These are phyloP conservation scores for Rhynchonycteris naso DNA, from an alignment of 2,797 vertebrate genomes.

Conservation along the genomic window DNA sequence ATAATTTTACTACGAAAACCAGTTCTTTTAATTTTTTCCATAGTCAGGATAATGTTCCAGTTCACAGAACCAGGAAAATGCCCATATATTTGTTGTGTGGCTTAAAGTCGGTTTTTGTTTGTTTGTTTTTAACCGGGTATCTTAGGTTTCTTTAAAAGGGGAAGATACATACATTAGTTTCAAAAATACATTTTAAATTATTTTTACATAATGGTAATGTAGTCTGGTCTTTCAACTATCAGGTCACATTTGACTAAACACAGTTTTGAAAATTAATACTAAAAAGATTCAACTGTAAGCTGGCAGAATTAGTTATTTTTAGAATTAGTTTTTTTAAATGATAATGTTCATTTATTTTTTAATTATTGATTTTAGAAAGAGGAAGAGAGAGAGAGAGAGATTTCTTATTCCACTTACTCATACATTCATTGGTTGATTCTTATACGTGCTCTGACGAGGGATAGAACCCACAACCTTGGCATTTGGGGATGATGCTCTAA, in stretches of 20 bases:
- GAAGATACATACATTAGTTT: neutral
- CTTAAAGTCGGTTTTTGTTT: conserved; percentile 16
- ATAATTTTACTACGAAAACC: conserved; percentile 27
- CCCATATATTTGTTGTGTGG: conserved; percentile 1
- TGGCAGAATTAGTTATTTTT: conserved; percentile 15
- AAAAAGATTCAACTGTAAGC: neutral
- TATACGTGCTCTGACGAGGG: too few relatives aligned
- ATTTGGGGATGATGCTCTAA: too few relatives aligned
- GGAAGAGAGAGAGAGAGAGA: too few relatives aligned
- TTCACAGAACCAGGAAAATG: conserved; percentile 46
- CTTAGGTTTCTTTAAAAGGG: neutral
- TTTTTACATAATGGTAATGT: conserved; percentile 31
- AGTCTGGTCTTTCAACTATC: neutral
- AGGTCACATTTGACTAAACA: conserved; percentile 36
- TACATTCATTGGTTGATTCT: too few relatives aligned
- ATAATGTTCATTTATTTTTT: too few relatives aligned
- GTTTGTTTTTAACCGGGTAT: neutral
- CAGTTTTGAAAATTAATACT: neutral
- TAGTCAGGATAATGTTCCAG: neutral
- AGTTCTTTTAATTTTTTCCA: conserved; percentile 15
- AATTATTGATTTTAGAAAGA: too few relatives aligned
- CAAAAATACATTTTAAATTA: conserved; percentile 44
- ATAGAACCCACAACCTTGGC: too few relatives aligned
- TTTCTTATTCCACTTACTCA: too few relatives aligned
- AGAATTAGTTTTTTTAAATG: too few relatives aligned